Conservation (phyloP, 2,113 vertebrate genomes). For the Psilopsiagon aymara region DNA sequence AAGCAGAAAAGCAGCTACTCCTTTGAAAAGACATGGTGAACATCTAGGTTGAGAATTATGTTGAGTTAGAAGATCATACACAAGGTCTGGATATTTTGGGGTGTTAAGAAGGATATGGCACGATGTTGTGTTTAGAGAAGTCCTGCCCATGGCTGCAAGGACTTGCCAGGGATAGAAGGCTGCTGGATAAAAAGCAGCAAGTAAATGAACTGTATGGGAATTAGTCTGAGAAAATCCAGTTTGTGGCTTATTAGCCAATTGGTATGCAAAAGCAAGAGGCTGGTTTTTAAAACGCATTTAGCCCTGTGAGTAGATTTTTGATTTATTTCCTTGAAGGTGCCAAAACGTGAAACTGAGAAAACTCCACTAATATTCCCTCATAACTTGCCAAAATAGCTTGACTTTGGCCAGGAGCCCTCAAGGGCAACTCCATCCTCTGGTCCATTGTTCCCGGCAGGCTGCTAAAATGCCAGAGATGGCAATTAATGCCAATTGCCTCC, state of each 20-base stretch:
- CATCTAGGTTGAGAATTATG: background rate
- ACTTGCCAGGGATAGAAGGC: background rate
- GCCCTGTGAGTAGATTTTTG: background rate
- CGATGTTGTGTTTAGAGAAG: background rate
- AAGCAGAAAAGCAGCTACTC: background rate
- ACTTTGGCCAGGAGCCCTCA: background rate
- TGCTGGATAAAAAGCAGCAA: background rate
- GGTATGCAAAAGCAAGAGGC: background rate
- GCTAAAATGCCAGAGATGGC: background rate
- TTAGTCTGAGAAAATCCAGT: constrained; percentile 47
- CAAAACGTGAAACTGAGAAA: background rate
- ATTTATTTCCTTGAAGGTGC: constrained; percentile 6
- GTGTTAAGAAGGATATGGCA: too few relatives aligned
- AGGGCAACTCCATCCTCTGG: background rate
- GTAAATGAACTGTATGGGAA: constrained; percentile 3
- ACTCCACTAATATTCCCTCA: background rate
- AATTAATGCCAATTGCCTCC: constrained; percentile 16
- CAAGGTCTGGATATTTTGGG: background rate
- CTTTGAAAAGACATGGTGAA: background rate
- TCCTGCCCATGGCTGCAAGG: background rate
- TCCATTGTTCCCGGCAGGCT: background rate
- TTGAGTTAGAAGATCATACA: background rate
- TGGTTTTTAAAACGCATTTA: background rate
- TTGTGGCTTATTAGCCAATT: constrained; percentile 26
- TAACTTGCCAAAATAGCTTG: background rate